Percentiles rank a stretch among this genome's conserved stretches.
These are phyloP conservation scores for Parasteatoda lunata DNA, from an alignment of 2,888 invertebrate genomes.

Conservation along the genomic window DNA sequence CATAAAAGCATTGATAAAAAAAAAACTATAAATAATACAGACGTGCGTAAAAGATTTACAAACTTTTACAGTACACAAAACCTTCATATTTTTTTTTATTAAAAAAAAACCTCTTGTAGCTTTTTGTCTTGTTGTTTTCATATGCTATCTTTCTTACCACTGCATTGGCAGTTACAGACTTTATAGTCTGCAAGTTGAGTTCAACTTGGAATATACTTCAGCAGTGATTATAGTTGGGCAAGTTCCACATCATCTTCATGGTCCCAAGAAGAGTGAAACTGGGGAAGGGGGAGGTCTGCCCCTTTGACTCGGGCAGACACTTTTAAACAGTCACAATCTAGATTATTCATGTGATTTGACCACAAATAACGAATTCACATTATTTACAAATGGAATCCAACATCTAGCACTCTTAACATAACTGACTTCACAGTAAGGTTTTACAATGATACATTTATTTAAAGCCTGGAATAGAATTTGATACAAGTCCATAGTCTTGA, in stretches of 20 bases:
- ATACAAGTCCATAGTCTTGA: conserved; percentile 52
- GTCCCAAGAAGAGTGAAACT: conserved; percentile 68
- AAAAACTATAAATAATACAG: conserved; percentile 45
- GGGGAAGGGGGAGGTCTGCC: conserved; percentile 30
- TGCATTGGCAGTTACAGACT: conserved; percentile 68
- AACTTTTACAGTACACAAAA: conserved; percentile 30
- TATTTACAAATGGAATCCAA: conserved; percentile 68
- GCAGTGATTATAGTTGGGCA: conserved; percentile 62
- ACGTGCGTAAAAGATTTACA: conserved; percentile 29
- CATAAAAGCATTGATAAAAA: conserved; percentile 49
- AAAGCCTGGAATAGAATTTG: conserved; percentile 66
- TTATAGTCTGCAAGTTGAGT: conserved; percentile 62
- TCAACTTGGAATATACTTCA: conserved; percentile 59
- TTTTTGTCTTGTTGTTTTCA: conserved; percentile 42
- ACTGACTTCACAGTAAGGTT: conserved; percentile 52
- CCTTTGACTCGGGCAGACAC: conserved; percentile 18
- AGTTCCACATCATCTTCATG: conserved; percentile 66
- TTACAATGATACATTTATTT: conserved; percentile 66
- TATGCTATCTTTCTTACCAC: conserved; percentile 64
- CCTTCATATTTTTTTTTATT: conserved; percentile 29
- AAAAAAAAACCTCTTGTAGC: conserved; percentile 13
- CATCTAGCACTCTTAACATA: conserved; percentile 67
- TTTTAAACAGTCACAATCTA: conserved; percentile 56
- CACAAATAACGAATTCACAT: conserved; percentile 67
- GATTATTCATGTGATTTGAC: conserved; percentile 65